Evolutionary conservation across 2,888 invertebrate genomes (phyloP), one percentile per base, ranked within the genome.

Genomic region (Agonopterix arenella): DNA sequence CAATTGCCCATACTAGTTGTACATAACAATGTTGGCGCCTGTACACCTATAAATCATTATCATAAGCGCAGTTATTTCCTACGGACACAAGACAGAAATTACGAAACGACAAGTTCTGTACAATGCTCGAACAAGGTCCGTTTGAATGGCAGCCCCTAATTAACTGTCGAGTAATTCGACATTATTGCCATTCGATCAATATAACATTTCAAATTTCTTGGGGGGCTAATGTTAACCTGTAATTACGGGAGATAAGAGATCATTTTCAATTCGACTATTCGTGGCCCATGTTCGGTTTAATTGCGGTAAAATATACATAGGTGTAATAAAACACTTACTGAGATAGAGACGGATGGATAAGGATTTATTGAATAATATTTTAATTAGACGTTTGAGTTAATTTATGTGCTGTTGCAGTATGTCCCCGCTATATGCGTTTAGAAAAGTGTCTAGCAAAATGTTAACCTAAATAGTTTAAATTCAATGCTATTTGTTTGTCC

Each of bases 131-230:
- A 79, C 79, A 74, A 73, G 73, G 61, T 40, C 28, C 40, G 10
- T 58, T 68, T 70, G 74, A 80, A 76, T 78, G 82, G 80, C 84
- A 79, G 79, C 63, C 73, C 71, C 84, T 86, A 89, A 89, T 88
- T 86, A 85, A 80, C 79, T 86, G 84, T 83, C 84, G 76, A 74
- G 72, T 80, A 80, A 84, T 80, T 80, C 78, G 75, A 82, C 73
- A 69, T 75, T 79, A 81, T 76, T 72, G 70, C 73, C 59, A 61
- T 66, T 70, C 66, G 61, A 63, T 66, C 67, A 62, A 61, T 66
- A 64, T 63, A 64, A 62, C 52, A 58, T 61, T 65, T 65, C 56
- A 47, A 54, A 61, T 49, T 37, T 48, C 45, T 47, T 44, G 44
- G 45, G 50, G 52, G 48, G 41, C 42, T 50, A 50, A 52, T 57